These are phyloP conservation scores for Gallinago undulata DNA, from an alignment of 2,113 vertebrate genomes.

Conservation along the genomic window DNA sequence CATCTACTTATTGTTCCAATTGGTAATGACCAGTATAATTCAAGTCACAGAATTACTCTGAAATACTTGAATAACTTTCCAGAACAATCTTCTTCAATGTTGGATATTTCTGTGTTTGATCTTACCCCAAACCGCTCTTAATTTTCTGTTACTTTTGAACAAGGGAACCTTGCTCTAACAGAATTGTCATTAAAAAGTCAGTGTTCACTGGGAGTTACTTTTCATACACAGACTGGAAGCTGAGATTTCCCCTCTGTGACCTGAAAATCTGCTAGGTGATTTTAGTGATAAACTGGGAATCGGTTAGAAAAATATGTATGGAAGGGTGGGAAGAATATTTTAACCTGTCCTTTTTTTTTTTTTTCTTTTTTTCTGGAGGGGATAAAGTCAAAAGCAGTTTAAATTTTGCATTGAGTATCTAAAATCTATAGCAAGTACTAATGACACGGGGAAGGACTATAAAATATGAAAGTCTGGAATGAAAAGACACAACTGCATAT, in stretches of 20 bases:
- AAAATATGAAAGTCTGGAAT: background rate
- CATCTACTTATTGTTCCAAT: background rate
- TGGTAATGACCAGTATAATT: background rate
- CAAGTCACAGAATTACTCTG: background rate
- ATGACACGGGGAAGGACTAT: background rate
- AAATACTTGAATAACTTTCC: background rate
- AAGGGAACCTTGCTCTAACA: background rate
- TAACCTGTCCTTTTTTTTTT: background rate
- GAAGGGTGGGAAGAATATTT: background rate
- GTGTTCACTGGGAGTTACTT: background rate
- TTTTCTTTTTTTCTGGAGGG: background rate
- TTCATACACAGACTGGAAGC: background rate
- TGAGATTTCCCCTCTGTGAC: background rate
- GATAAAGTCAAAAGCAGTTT: background rate
- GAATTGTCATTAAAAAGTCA: background rate
- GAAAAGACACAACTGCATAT: background rate
- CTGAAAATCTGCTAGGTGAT: background rate
- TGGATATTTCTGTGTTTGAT: background rate
- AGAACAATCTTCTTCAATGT: background rate
- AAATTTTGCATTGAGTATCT: background rate
- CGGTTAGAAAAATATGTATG: background rate
- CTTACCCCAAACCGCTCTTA: background rate
- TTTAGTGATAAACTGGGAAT: background rate
- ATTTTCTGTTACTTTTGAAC: background rate
- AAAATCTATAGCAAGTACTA: background rate